Evolutionary conservation across 2,888 invertebrate species (phyloP).

Genomic region (Brachylomia viminalis): DNA sequence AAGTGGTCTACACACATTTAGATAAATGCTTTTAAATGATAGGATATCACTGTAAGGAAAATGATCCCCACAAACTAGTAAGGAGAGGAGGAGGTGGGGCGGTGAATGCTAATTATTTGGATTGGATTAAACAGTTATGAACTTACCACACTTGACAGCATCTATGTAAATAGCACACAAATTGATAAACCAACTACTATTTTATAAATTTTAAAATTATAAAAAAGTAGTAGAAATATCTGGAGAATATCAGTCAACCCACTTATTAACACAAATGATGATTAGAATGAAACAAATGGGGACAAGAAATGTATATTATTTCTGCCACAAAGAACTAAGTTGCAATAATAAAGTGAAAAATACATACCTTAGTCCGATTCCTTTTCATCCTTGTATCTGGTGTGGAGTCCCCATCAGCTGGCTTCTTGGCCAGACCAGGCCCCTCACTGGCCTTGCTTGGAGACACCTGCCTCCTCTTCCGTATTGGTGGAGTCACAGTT

Average conservation of each 20-base stretch:
- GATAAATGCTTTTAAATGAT: neutral
- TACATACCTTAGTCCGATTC: constrained; percentile 86
- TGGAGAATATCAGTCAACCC: neutral
- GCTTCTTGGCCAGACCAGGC: constrained; percentile 81
- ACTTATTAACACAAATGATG: neutral
- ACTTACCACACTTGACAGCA: constrained; percentile 31
- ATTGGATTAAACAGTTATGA: neutral
- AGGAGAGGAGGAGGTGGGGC: rapidly evolving
- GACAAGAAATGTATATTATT: constrained; percentile 4
- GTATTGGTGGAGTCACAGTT: constrained; percentile 90
- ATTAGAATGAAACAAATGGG: neutral
- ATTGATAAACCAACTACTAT: neutral
- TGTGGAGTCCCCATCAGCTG: constrained; percentile 79
- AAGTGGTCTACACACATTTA: neutral
- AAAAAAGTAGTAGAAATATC: constrained; percentile 10
- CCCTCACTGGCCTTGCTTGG: constrained; percentile 83
- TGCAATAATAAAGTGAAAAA: neutral
- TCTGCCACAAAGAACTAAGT: neutral
- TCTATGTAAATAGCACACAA: constrained; percentile 34
- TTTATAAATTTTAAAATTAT: neutral
- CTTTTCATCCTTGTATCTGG: constrained; percentile 86
- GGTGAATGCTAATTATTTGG: neutral
- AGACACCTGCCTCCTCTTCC: constrained; percentile 89
- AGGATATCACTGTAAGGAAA: neutral
- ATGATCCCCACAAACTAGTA: neutral